Evolutionary conservation across 2,797 vertebrate genomes (phyloP).

Genomic region (Lagodon rhomboides): DNA sequence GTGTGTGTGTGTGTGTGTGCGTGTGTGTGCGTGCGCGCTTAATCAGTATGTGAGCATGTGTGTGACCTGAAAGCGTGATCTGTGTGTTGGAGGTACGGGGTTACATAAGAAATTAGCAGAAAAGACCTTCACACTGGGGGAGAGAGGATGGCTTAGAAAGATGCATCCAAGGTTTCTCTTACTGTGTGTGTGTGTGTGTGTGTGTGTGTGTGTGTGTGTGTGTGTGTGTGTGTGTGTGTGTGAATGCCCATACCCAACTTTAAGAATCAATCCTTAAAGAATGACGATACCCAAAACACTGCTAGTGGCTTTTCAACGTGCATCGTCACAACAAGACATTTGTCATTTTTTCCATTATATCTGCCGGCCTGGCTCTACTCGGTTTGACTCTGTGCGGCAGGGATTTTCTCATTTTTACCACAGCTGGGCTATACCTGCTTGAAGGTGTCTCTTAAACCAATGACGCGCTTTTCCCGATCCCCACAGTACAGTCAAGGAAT

Average conservation of each 20-base stretch:
- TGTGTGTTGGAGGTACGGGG: background rate
- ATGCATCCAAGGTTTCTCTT: no score
- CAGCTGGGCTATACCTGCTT: no score
- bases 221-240: background rate
- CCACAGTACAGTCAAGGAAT: no score
- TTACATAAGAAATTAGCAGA: no score
- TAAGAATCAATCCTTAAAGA: background rate
- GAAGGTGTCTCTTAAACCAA: no score
- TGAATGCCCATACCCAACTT: background rate
- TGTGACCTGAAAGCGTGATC: background rate
- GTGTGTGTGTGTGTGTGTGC: background rate
- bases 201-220: constrained; percentile 5
- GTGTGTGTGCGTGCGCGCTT: background rate
- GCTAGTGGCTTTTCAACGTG: background rate
- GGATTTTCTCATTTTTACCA: no score
- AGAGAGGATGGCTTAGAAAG: no score
- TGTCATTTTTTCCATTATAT: no score
- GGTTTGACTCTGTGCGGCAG: no score
- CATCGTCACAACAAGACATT: background rate
- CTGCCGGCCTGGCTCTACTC: no score
- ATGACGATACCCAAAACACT: background rate
- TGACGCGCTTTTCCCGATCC: no score
- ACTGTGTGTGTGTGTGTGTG: background rate
- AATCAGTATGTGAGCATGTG: constrained; percentile 1
- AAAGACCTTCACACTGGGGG: no score